phyloP scores from a whole-genome alignment of 2,113 vertebrate species.

The Archilochus colubris region DNA sequence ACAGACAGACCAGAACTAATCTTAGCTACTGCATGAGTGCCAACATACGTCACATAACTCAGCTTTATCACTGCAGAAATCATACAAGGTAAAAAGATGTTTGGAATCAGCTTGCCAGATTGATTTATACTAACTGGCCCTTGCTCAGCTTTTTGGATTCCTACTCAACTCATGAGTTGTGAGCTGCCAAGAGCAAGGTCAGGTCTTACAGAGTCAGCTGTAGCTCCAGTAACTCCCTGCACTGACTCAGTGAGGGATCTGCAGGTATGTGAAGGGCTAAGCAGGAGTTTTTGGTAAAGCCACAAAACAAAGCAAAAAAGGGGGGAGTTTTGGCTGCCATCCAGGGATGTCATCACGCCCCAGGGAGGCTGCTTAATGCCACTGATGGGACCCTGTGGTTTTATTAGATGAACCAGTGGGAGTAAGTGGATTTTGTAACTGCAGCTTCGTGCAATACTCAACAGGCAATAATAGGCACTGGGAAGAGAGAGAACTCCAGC shows the following conservation, averaged over 20 bases:
- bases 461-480: neutral
- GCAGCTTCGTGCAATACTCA: neutral
- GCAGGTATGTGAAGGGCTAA: neutral
- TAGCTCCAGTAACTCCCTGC: neutral
- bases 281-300: neutral
- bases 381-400: slow-evolving; percentile 12
- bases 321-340: neutral
- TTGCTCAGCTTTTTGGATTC: neutral
- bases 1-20: slow-evolving; percentile 41
- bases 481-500: neutral
- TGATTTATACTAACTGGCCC: slow-evolving; percentile 47
- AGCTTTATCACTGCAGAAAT: slow-evolving; percentile 45
- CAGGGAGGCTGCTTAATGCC: slow-evolving; percentile 6
- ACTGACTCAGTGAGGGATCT: neutral
- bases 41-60: neutral
- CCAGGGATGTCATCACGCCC: neutral
- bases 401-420: neutral
- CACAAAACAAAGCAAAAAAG: neutral
- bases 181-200: slow-evolving; percentile 27
- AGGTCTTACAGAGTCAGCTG: neutral
- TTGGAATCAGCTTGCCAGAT: slow-evolving; percentile 39
- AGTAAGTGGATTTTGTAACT: neutral
- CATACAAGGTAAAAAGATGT: neutral
- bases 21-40: neutral
- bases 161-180: neutral